Evolutionary conservation across 2,797 vertebrate genomes (phyloP).

Genomic region (Helicolenus hilgendorfi): DNA sequence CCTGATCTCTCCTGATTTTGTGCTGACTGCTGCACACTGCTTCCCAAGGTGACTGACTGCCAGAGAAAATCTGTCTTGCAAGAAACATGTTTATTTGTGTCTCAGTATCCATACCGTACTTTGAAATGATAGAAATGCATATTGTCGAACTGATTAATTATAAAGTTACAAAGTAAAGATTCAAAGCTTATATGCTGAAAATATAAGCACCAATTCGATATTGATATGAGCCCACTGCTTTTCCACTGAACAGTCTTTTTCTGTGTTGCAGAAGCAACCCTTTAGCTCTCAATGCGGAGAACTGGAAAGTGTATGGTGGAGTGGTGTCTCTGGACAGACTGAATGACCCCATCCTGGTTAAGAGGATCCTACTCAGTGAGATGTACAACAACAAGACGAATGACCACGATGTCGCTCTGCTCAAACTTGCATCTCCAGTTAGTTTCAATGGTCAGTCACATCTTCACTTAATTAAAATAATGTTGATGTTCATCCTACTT

Average conservation of each 20-base stretch:
- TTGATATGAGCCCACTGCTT: not conserved
- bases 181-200: not conserved
- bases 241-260: not conserved
- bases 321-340: constrained; percentile 83
- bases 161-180: not conserved
- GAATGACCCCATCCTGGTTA: constrained; percentile 75
- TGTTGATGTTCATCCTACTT: not conserved
- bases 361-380: constrained; percentile 91
- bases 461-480: not conserved
- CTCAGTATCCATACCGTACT: not conserved
- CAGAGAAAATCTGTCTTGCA: not conserved
- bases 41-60: constrained; percentile 91
- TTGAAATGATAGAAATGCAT: not conserved
- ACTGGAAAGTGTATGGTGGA: constrained; percentile 92
- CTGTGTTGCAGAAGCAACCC: not conserved
- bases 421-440: constrained; percentile 87
- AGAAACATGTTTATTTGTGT: not conserved
- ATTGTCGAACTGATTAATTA: not conserved
- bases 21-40: constrained; percentile 95
- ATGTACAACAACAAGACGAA: constrained; percentile 89
- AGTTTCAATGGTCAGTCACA: constrained; percentile 76
- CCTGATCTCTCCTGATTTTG: constrained; percentile 92
- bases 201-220: not conserved
- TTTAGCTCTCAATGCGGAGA: constrained; percentile 46
- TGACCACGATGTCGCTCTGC: constrained; percentile 92